phyloP scores from a whole-genome alignment of 2,113 vertebrate species.

The Phalacrocorax aristotelis region DNA sequence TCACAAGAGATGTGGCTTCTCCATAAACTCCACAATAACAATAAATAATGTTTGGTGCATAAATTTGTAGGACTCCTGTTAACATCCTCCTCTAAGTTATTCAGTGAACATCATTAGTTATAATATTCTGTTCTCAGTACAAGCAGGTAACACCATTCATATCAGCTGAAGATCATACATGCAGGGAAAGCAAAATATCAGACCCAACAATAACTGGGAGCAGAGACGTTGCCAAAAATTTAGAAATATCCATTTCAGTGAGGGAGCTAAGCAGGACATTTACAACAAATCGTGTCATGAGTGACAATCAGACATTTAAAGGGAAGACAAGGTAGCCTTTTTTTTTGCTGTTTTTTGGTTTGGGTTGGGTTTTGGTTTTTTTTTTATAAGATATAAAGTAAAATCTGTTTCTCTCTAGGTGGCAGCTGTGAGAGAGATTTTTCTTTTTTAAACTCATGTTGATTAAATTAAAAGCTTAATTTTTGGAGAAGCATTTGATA shows the following conservation, averaged over 20 bases:
- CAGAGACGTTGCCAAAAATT: neutral
- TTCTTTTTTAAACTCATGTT: neutral
- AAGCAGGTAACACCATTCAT: neutral
- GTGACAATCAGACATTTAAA: neutral
- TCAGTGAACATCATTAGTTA: neutral
- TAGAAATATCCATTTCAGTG: neutral
- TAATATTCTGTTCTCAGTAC: neutral
- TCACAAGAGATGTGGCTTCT: neutral
- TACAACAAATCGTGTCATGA: neutral
- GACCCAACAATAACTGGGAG: neutral
- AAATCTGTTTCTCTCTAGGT: neutral
- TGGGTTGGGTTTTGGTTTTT: neutral
- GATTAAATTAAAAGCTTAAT: conserved; percentile 26
- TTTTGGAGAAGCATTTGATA: neutral
- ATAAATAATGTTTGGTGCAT: neutral
- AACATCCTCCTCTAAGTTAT: neutral
- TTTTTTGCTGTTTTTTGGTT: neutral
- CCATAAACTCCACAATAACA: neutral
- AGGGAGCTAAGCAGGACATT: neutral
- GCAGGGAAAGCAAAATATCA: neutral
- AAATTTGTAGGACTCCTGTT: neutral
- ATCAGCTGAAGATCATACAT: neutral
- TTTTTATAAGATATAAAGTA: neutral
- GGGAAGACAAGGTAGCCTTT: neutral
- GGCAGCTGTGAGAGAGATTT: neutral